A percentile compares a stretch with the other conserved stretches of the same genome.
These are phyloP conservation scores for Microcebus griseorufus DNA, from an alignment of 2,113 vertebrate genomes.

Conservation along the genomic window DNA sequence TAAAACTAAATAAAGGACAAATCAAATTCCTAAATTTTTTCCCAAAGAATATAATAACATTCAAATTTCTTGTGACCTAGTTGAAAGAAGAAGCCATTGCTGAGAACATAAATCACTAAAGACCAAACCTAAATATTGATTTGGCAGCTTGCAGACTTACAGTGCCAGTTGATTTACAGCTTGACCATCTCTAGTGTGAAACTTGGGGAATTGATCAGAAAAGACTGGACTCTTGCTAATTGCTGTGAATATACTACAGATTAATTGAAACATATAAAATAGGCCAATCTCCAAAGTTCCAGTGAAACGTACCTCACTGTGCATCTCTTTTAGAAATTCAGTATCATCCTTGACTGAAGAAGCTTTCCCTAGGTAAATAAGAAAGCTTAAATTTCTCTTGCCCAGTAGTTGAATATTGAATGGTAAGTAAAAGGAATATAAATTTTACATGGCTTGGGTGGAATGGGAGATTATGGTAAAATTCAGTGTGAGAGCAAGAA, in stretches of 20 bases:
- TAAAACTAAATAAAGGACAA: background rate
- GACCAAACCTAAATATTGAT: background rate
- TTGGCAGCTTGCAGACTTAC: slow-evolving; percentile 2
- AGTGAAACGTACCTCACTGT: background rate
- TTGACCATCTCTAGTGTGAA: slow-evolving; percentile 19
- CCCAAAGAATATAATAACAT: background rate
- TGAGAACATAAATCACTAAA: slow-evolving; percentile 29
- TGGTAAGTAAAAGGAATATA: background rate
- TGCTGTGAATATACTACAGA: background rate
- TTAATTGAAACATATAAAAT: slow-evolving; percentile 2
- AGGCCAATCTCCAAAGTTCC: background rate
- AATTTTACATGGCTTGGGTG: background rate
- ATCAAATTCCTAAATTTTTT: background rate
- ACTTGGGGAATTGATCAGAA: background rate
- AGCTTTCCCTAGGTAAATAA: background rate
- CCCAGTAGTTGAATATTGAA: background rate
- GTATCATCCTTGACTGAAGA: background rate
- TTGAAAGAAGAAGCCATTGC: background rate
- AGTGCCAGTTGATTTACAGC: background rate
- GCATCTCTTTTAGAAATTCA: slow-evolving; percentile 6
- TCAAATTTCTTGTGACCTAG: background rate
- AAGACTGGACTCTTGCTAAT: background rate
- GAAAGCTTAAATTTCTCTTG: background rate
- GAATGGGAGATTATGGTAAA: background rate
- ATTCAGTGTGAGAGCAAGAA: background rate